Percentiles rank a stretch among this genome's conserved stretches.
phyloP scores from a whole-genome alignment of 2,113 vertebrate genomes.

The Rhea americana region DNA sequence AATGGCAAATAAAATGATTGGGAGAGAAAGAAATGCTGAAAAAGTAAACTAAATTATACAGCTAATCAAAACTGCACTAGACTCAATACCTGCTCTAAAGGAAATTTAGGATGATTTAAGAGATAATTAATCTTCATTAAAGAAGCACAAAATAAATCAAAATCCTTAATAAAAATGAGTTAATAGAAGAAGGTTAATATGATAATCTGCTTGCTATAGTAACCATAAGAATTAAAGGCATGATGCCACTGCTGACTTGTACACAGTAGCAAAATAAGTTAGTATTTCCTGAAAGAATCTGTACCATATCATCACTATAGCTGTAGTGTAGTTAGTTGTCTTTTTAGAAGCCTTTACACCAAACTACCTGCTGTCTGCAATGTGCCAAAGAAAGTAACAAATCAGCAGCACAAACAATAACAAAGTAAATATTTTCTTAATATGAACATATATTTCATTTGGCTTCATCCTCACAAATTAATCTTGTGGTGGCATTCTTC shows the following conservation, averaged over 20 bases:
- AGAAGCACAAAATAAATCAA: background rate
- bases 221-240: background rate
- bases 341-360: background rate
- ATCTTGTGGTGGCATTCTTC: background rate
- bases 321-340: background rate
- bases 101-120: background rate
- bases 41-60: background rate
- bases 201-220: background rate
- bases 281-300: background rate
- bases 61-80: background rate
- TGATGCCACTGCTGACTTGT: background rate
- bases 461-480: background rate
- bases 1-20: background rate
- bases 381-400: background rate
- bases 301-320: background rate
- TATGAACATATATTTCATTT: background rate
- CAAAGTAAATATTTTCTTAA: background rate
- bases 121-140: background rate
- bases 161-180: background rate
- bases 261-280: background rate
- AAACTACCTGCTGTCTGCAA: background rate
- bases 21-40: background rate
- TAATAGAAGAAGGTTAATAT: background rate
- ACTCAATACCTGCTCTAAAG: background rate
- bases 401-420: background rate